These are phyloP conservation scores for Donacobius atricapilla DNA, from an alignment of 2,113 vertebrate genomes.

Conservation along the genomic window DNA sequence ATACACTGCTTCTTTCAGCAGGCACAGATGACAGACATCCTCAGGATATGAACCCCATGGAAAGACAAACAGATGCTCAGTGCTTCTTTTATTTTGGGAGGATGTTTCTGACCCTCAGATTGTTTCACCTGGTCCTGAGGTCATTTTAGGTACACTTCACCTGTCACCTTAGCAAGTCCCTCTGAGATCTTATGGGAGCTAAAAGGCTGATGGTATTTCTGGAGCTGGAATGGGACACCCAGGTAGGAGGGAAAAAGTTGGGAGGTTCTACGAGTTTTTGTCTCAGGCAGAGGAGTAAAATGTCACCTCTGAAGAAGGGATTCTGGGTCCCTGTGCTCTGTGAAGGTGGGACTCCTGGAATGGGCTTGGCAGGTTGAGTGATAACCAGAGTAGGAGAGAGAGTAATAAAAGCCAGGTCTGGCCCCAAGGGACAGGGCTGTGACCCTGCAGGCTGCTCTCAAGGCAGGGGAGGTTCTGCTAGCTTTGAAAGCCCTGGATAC, in stretches of 20 bases:
- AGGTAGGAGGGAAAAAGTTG: not conserved
- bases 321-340: not conserved
- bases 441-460: not conserved
- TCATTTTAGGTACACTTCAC: not conserved
- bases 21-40: not conserved
- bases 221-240: not conserved
- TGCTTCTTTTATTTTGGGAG: not conserved
- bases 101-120: not conserved
- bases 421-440: not conserved
- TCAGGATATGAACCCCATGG: not conserved
- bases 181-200: not conserved
- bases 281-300: not conserved
- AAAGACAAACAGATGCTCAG: not conserved
- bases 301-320: not conserved
- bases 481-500: not conserved
- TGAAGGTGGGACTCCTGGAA: not conserved
- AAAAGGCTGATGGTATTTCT: not conserved
- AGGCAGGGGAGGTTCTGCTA: not conserved
- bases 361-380: not conserved
- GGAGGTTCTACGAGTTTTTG: not conserved
- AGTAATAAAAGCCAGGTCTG: not conserved
- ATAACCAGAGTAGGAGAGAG: not conserved
- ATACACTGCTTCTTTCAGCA: not conserved
- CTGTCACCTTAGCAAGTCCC: not conserved
- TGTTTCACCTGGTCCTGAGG: not conserved